phyloP scores from a whole-genome alignment of 2,888 invertebrate genomes.

The Andrena marginata region DNA sequence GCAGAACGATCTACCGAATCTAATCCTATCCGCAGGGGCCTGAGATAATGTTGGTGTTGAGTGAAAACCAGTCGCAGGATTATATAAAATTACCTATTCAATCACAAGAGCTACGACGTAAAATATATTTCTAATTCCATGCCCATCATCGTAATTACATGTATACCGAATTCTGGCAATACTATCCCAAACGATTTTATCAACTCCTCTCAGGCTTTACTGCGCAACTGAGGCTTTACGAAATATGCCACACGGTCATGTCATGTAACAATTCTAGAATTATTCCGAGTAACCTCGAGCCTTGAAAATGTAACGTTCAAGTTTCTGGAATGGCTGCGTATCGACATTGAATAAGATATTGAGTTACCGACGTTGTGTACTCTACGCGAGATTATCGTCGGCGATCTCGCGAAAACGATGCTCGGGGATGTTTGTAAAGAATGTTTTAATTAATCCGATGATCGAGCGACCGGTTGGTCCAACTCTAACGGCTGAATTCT shows the following conservation, averaged over 20 bases:
- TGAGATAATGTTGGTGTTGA: too few relatives aligned
- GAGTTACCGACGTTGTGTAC: conserved; percentile 47
- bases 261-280: conserved; percentile 36
- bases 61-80: too few relatives aligned
- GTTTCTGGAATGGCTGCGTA: conserved; percentile 57
- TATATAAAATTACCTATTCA: not conserved
- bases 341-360: conserved; percentile 59
- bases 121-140: not conserved
- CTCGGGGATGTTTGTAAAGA: not conserved
- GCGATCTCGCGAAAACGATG: conserved; percentile 31
- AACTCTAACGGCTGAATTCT: not conserved
- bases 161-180: not conserved
- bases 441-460: not conserved
- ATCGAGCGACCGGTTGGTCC: not conserved
- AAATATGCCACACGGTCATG: conserved; percentile 9
- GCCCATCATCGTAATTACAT: too few relatives aligned
- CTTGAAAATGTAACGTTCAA: conserved; percentile 56
- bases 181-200: conserved; percentile 3
- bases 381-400: conserved; percentile 43
- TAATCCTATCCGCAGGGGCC: too few relatives aligned
- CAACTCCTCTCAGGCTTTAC: conserved; percentile 3
- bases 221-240: conserved; percentile 22
- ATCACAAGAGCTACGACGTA: not conserved
- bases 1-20: not conserved
- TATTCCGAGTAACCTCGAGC: conserved; percentile 34